Evolutionary conservation across 2,888 invertebrate species (phyloP).

Genomic region (Cistogaster globosa): DNA sequence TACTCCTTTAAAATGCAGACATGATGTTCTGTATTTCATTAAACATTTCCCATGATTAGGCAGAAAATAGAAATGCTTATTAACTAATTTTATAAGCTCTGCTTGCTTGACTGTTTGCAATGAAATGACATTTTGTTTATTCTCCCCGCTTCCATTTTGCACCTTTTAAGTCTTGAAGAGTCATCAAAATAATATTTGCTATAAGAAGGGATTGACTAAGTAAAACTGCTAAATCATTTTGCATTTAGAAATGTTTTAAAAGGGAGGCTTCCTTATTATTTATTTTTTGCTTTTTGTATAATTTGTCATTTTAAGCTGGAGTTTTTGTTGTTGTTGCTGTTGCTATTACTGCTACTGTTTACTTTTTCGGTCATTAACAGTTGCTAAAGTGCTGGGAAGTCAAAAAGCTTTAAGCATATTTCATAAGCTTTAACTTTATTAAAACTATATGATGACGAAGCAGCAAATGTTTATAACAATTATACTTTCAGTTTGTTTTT

Average conservation of each 20-base stretch:
- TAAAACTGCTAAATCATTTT: constrained; percentile 50
- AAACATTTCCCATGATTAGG: constrained; percentile 65
- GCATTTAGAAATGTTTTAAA: constrained; percentile 42
- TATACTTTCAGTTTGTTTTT: constrained; percentile 9
- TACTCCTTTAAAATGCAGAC: constrained; percentile 23
- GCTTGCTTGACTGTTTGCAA: constrained; percentile 37
- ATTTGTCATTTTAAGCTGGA: constrained; percentile 58
- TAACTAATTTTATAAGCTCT: constrained; percentile 68
- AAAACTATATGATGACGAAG: constrained; percentile 27
- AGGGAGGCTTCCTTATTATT: constrained; percentile 49
- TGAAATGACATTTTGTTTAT: constrained; percentile 53
- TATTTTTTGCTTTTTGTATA: constrained; percentile 1
- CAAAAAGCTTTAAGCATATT: constrained; percentile 58
- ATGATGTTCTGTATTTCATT: constrained; percentile 36
- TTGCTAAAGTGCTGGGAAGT: constrained; percentile 59
- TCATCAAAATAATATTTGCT: constrained; percentile 12
- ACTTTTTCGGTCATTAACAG: constrained; percentile 69
- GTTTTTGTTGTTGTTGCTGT: too few relatives aligned
- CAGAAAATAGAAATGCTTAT: constrained; percentile 63
- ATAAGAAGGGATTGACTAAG: constrained; percentile 3
- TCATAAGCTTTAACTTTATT: constrained; percentile 32
- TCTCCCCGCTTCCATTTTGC: constrained; percentile 4
- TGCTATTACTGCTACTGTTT: constrained; percentile 18
- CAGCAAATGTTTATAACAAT: constrained; percentile 9
- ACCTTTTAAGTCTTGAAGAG: constrained; percentile 17